Evolutionary conservation across 2,113 vertebrate genomes (phyloP), one percentile per base, ranked within the genome.

Genomic region (Alethe castanea): DNA sequence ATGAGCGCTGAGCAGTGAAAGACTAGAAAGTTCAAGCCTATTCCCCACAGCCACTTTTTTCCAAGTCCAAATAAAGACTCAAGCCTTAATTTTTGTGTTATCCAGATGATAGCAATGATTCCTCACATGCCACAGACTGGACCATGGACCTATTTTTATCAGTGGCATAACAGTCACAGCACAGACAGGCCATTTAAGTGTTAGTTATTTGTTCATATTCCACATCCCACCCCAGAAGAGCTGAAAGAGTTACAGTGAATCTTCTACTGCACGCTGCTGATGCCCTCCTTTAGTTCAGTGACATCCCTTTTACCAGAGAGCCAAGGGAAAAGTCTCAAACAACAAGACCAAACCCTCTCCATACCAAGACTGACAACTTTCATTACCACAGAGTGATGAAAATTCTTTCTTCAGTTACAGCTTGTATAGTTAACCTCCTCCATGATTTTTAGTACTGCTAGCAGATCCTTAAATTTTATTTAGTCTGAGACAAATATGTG

Each of bases 61-160:
- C 16, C 6, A 84, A 86, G 52, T 53, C 47, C 72, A 87, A 93
- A 92, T 93, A 91, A 92, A 95, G 94, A 31, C 88, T 89, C 38
- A 52, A 77, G 54, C 19, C 66, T 80, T 54, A 88, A 90, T 93
- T 95, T 95, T 74, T 83, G 18, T 38, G 38, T 50, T 94, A 77
- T 70, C 60, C 67, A 88, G 71, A 91, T 95, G 54, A 95, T 40
- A 88, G 82, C 76, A 83, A 78, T 0, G 10, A 94, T 95, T 92
- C 80, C 57, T 86, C 61, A 81, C 67, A 86, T 92, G 92, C 83
- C 82, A 65, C 45, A 92, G 60, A 65, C 79, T 79, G 93, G 44
- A 84, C 73, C 26, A 4, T 50, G 64, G 44, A 89, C 53, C 72
- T 92, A 84, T 94, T 95, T 96, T 96, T 97, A 67, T 69, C 82